phyloP scores from a whole-genome alignment of 2,888 invertebrate species.

The Neoascia interrupta region DNA sequence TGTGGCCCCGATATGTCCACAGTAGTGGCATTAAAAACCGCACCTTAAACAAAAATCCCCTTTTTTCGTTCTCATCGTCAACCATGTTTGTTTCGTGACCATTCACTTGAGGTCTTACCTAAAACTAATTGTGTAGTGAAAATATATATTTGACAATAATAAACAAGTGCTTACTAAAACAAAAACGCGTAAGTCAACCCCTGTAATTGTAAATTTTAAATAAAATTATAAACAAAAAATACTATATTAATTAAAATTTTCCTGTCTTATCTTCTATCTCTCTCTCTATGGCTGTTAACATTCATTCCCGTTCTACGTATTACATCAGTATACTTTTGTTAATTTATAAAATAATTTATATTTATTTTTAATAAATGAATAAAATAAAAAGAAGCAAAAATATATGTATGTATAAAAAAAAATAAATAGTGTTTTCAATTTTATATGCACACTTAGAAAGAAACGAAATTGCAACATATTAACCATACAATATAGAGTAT shows the following conservation, averaged over 20 bases:
- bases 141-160: slow-evolving; percentile 67
- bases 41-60: no score
- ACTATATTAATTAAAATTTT: no score
- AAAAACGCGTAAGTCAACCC: slow-evolving; percentile 44
- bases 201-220: slow-evolving; percentile 41
- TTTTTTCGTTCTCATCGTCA: no score
- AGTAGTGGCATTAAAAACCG: no score
- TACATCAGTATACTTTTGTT: not conserved
- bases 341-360: slow-evolving; percentile 7
- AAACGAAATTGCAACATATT: slow-evolving; percentile 63
- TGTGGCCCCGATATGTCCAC: no score
- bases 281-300: slow-evolving; percentile 51
- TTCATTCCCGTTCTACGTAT: slow-evolving; percentile 1
- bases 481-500: slow-evolving; percentile 46
- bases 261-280: no score
- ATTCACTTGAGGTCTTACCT: not conserved
- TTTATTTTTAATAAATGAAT: no score
- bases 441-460: slow-evolving; percentile 68
- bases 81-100: not conserved
- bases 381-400: slow-evolving; percentile 21
- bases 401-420: slow-evolving; percentile 46
- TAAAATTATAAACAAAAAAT: slow-evolving; percentile 2
- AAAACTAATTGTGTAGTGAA: slow-evolving; percentile 47
- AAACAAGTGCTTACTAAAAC: slow-evolving; percentile 54
- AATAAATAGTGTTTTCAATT: slow-evolving; percentile 68